phyloP scores from a whole-genome alignment of 2,797 vertebrate genomes.

The Fringilla coelebs region DNA sequence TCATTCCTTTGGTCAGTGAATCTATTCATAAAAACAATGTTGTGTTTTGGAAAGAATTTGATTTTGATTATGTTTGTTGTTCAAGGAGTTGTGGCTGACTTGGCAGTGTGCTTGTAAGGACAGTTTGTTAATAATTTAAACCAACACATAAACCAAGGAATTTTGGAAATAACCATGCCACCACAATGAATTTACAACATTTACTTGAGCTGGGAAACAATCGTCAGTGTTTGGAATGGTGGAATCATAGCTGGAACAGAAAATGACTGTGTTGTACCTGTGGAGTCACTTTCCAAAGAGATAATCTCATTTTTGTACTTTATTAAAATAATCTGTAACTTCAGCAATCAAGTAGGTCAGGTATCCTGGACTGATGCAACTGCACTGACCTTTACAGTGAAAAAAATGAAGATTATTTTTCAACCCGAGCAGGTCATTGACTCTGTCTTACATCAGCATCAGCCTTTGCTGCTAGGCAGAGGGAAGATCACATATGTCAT shows the following conservation, averaged over 20 bases:
- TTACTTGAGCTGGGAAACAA: neutral
- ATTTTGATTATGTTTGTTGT: neutral
- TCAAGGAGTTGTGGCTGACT: neutral
- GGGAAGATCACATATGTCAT: neutral
- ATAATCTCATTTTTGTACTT: neutral
- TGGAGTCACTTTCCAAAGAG: neutral
- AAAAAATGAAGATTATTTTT: neutral
- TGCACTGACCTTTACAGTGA: neutral
- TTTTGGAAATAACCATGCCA: neutral
- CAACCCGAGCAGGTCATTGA: neutral
- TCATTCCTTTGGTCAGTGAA: neutral
- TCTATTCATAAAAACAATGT: neutral
- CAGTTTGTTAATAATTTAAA: neutral
- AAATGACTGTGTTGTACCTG: neutral
- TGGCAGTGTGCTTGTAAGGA: neutral
- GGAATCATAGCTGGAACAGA: neutral
- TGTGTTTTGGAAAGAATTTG: constrained; percentile 18
- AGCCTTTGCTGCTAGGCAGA: neutral
- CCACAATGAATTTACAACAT: neutral
- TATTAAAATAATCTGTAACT: neutral
- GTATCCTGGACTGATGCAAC: neutral
- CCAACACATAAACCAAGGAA: neutral
- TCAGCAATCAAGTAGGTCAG: neutral
- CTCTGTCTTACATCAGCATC: neutral
- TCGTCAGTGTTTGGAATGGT: neutral